Evolutionary conservation across 2,113 vertebrate genomes (phyloP).

Genomic region (Pedetes capensis): DNA sequence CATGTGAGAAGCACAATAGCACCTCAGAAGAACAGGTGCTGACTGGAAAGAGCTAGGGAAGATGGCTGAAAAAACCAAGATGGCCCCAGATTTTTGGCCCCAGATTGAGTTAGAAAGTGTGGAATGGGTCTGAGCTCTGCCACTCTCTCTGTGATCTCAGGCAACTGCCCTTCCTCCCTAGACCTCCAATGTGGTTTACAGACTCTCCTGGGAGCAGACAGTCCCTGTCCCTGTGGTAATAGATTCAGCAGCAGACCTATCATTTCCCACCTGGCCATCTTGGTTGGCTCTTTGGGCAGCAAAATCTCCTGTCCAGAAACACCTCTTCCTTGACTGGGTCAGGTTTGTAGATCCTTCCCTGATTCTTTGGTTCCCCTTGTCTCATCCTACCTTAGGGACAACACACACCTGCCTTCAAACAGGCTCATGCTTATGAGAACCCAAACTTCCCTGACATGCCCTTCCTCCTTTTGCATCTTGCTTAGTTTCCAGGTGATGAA

Average conservation of each 20-base stretch:
- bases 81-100: no score
- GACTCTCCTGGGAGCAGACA: not conserved
- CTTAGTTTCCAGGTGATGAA: conserved; percentile 80
- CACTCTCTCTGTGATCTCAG: not conserved
- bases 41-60: no score
- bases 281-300: not conserved
- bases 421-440: not conserved
- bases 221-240: not conserved
- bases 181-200: not conserved
- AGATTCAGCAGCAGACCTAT: not conserved
- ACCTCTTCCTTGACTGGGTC: not conserved
- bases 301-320: not conserved
- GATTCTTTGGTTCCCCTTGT: not conserved
- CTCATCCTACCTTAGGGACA: not conserved
- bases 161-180: not conserved
- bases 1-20: rapidly evolving
- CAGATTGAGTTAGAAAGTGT: not conserved
- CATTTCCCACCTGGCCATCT: not conserved
- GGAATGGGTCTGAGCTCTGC: not conserved
- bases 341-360: not conserved
- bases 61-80: no score
- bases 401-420: not conserved
- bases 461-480: not conserved
- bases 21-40: not conserved
- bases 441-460: conserved; percentile 34